These are phyloP conservation scores for Cyanoliseus patagonus DNA, from an alignment of 2,113 vertebrate genomes.

Conservation along the genomic window DNA sequence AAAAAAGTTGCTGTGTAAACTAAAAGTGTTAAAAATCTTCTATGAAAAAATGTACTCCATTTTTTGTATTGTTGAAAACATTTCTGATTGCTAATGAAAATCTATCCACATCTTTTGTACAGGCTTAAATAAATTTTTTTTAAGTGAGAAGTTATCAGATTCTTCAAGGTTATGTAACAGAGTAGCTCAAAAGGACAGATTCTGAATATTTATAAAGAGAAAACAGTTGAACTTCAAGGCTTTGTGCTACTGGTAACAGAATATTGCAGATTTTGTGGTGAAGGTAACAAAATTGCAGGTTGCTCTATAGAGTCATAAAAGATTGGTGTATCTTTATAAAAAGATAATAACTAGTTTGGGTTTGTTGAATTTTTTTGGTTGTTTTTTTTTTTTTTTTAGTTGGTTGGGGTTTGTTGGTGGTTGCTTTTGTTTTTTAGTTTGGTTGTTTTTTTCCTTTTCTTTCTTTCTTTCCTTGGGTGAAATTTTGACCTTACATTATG, in stretches of 20 bases:
- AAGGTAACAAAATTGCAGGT: neutral
- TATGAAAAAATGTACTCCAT: neutral
- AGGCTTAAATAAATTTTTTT: neutral
- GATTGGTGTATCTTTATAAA: neutral
- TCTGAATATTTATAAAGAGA: neutral
- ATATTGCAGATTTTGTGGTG: neutral
- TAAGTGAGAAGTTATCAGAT: neutral
- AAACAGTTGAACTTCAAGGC: neutral
- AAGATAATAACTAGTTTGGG: neutral
- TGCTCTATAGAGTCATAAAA: neutral
- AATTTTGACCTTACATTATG: neutral
- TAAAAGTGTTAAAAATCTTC: neutral
- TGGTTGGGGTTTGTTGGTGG: neutral
- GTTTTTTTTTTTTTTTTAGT: accelerated
- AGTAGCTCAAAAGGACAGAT: neutral
- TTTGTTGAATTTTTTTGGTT: no score
- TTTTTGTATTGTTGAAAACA: neutral
- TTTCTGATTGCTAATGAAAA: neutral
- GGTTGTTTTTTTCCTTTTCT: accelerated
- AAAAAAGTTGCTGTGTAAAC: neutral
- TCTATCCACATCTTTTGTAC: neutral
- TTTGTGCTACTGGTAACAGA: neutral
- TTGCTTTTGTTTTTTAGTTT: neutral
- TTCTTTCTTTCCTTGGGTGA: neutral
- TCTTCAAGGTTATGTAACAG: neutral